Conservation (phyloP, 2,113 vertebrate genomes). For the Aplodontia rufa region DNA sequence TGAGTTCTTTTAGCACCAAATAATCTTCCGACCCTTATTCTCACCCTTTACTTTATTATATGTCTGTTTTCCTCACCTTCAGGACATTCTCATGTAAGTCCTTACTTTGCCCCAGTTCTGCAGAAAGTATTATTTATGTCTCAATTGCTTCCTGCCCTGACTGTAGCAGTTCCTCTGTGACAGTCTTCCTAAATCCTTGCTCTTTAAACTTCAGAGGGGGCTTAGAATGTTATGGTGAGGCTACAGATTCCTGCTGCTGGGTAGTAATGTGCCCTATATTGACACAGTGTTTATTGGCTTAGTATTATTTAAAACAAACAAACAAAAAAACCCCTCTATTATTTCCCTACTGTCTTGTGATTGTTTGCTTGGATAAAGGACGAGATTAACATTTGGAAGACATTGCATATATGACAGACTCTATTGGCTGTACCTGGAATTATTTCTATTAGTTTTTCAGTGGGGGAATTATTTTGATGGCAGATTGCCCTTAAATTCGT, state of each 20-base stretch:
- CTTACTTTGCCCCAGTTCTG: conserved; percentile 52
- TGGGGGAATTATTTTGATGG: background rate
- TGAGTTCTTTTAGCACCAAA: background rate
- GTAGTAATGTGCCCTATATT: background rate
- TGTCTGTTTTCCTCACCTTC: conserved; percentile 11
- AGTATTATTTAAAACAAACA: background rate
- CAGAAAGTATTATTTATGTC: conserved; percentile 52
- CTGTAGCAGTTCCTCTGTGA: conserved; percentile 9
- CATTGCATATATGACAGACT: background rate
- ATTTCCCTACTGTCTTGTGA: background rate
- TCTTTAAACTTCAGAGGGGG: conserved; percentile 36
- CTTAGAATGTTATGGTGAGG: background rate
- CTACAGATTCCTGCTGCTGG: background rate
- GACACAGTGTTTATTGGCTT: background rate
- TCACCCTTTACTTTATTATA: background rate
- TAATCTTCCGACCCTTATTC: background rate
- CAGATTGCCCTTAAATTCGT: background rate
- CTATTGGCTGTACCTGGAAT: background rate
- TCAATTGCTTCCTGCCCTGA: conserved; percentile 61
- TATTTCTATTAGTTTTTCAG: conserved; percentile 29
- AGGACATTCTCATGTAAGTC: conserved; percentile 4
- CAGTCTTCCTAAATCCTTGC: background rate
- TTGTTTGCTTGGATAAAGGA: background rate
- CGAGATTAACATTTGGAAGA: conserved; percentile 13
- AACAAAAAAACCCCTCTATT: background rate